phyloP scores from a whole-genome alignment of 2,888 invertebrate species.

The Cheilosia scutellata region DNA sequence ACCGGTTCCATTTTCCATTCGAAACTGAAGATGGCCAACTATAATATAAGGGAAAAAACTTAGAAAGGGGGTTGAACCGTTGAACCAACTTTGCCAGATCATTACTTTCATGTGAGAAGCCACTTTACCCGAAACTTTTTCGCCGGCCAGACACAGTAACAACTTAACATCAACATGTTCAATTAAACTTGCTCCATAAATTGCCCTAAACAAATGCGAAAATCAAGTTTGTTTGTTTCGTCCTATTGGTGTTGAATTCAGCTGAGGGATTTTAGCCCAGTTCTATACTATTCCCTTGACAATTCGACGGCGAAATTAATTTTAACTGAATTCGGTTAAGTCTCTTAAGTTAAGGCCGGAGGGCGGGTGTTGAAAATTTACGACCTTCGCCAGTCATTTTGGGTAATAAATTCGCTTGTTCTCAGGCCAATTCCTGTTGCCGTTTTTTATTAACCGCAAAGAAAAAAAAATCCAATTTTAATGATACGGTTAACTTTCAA shows the following conservation, averaged over 20 bases:
- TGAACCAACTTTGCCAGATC: background rate
- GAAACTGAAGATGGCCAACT: background rate
- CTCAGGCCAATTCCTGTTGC: background rate
- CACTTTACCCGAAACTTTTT: slow-evolving; percentile 2
- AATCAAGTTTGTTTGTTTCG: background rate
- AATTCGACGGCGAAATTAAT: slow-evolving; percentile 2
- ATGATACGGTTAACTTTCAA: slow-evolving; percentile 27
- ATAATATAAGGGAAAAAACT: too few species aligned
- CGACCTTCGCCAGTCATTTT: background rate
- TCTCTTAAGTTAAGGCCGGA: too few species aligned
- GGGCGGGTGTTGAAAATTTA: too few species aligned
- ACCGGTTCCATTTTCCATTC: slow-evolving; percentile 9
- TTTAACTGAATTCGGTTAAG: too few species aligned
- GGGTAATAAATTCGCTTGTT: slow-evolving; percentile 8
- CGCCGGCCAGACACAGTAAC: slow-evolving; percentile 13
- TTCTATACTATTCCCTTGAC: background rate
- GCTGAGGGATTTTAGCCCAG: background rate
- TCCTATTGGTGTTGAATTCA: background rate
- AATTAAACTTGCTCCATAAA: slow-evolving; percentile 12
- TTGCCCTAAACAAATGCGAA: background rate
- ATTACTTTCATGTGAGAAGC: background rate
- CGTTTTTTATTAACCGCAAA: background rate
- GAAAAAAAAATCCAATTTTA: background rate
- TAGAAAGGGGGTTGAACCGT: background rate
- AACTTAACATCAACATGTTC: slow-evolving; percentile 1